Percentiles rank a stretch among this genome's conserved stretches.
Evolutionary conservation across 2,888 invertebrate species (phyloP).

Genomic region (Cantharis rustica): DNA sequence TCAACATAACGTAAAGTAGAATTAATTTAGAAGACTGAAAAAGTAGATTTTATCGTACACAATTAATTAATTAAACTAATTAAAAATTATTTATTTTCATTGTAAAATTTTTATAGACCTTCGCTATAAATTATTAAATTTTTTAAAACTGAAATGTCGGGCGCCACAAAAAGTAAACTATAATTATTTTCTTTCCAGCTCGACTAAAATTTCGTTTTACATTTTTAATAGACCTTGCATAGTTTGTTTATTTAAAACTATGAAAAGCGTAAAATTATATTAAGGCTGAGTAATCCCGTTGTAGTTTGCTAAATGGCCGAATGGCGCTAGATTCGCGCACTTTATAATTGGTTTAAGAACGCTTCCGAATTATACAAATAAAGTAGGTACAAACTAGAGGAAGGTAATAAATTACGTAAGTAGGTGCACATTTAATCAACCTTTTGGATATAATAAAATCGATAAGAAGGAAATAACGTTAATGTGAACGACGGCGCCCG

Average conservation of each 20-base stretch:
- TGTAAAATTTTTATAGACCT: neutral
- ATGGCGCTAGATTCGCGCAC: neutral
- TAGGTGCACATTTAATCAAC: slow-evolving; percentile 1
- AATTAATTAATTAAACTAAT: neutral
- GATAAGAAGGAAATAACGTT: slow-evolving; percentile 13
- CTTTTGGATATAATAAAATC: slow-evolving; percentile 20
- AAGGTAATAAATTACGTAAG: neutral
- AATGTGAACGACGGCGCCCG: slow-evolving; percentile 15
- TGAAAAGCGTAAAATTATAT: too few relatives aligned
- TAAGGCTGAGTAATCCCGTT: neutral
- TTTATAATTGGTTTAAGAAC: neutral
- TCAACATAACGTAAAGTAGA: neutral
- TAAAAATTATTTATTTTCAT: neutral
- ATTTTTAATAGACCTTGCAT: neutral
- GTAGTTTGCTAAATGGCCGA: neutral
- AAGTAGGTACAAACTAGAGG: neutral
- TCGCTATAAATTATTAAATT: neutral
- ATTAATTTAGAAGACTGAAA: neutral
- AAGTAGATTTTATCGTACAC: neutral
- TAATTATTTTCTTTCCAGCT: neutral
- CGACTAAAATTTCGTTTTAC: neutral
- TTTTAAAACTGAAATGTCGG: neutral
- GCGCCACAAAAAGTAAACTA: neutral
- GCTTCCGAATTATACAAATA: neutral
- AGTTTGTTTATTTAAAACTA: neutral